Conservation (phyloP, 2,888 invertebrate species). For the Dendrolimus pini region DNA sequence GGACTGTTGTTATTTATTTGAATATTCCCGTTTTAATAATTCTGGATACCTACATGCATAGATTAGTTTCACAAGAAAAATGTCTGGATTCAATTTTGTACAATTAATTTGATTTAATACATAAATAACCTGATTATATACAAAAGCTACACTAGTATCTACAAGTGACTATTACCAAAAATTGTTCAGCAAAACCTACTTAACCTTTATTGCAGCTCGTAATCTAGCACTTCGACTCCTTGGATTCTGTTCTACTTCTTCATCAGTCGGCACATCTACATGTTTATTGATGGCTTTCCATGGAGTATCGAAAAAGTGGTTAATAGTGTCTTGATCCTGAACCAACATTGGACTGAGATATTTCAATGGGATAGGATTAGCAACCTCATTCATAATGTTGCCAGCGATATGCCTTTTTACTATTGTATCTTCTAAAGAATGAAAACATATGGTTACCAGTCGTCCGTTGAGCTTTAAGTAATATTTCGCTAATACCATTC, state of each 20-base stretch:
- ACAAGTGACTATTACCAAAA: neutral
- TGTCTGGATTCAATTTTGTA: no score
- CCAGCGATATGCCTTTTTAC: conserved; percentile 93
- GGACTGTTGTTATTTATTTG: no score
- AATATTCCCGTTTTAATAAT: no score
- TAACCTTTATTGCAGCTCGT: conserved; percentile 86
- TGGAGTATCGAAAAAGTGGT: conserved; percentile 77
- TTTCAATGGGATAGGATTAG: conserved; percentile 83
- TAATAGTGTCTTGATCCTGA: conserved; percentile 77
- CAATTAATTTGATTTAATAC: no score
- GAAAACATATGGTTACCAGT: conserved; percentile 90
- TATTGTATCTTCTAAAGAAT: conserved; percentile 95
- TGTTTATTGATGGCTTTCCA: conserved; percentile 91
- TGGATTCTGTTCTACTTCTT: conserved; percentile 88
- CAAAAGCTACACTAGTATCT: conserved; percentile 6
- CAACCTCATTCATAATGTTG: conserved; percentile 82
- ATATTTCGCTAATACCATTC: conserved; percentile 84
- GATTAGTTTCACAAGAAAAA: no score
- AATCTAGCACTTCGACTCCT: conserved; percentile 93
- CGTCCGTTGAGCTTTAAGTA: conserved; percentile 87
- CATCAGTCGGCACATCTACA: conserved; percentile 83
- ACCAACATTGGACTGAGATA: conserved; percentile 79
- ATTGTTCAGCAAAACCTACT: conserved; percentile 32
- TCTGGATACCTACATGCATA: no score
- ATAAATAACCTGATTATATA: neutral